A percentile compares a stretch with the other conserved stretches of the same genome.
These are phyloP conservation scores for Drosophila rhopaloa DNA, from an alignment of 1,140 invertebrate species.

Conservation along the genomic window DNA sequence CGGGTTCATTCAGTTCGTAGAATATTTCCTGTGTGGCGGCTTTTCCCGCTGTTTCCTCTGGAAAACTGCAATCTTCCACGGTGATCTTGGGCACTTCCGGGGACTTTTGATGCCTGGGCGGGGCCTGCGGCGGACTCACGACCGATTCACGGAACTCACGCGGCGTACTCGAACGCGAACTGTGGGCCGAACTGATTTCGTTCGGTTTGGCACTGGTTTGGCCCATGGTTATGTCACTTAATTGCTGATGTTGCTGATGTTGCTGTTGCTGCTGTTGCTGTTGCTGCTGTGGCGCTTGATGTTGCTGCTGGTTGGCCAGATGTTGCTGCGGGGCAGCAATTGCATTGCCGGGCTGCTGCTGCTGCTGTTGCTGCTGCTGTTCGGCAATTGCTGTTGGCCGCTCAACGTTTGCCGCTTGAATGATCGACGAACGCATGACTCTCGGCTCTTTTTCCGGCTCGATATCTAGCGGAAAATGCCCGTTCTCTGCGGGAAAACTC, in stretches of 20 bases:
- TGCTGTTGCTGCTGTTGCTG: constrained; percentile 21
- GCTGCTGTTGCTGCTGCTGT: constrained; percentile 33
- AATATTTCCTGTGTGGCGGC: constrained; percentile 50
- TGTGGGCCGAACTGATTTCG: constrained; percentile 49
- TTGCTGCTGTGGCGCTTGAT: constrained; percentile 32
- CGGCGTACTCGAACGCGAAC: constrained; percentile 64
- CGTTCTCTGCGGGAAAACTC: constrained; percentile 21
- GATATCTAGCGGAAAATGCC: constrained; percentile 26
- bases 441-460: constrained; percentile 18
- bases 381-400: constrained; percentile 45
- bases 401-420: constrained; percentile 79
- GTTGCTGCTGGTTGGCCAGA: constrained; percentile 36
- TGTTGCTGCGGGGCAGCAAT: constrained; percentile 47
- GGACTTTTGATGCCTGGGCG: constrained; percentile 49
- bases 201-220: constrained; percentile 74
- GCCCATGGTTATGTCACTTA: constrained; percentile 72
- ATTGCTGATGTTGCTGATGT: constrained; percentile 35
- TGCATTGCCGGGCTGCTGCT: constrained; percentile 60
- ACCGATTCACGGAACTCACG: constrained; percentile 77
- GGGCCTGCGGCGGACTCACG: constrained; percentile 51
- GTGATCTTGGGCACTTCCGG: constrained; percentile 75
- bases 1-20: constrained; percentile 62
- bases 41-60: constrained; percentile 2
- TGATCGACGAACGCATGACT: constrained; percentile 48
- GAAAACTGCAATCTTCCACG: constrained; percentile 72